Conservation (phyloP, 2,113 vertebrate genomes). For the Sorex araneus region DNA sequence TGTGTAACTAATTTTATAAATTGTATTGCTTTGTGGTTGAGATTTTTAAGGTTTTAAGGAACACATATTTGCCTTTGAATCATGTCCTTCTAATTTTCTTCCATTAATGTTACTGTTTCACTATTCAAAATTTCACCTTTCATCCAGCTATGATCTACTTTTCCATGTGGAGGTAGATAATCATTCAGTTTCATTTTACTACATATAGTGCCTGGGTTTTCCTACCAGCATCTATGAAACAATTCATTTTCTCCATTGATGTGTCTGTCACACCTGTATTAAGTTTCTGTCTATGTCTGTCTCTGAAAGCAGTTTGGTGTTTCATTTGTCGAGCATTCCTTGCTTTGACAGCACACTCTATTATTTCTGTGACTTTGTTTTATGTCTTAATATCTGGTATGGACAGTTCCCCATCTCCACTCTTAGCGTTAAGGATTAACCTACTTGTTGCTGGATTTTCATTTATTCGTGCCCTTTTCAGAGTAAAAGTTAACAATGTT, state of each 20-base stretch:
- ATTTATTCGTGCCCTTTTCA: constrained; percentile 21
- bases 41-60: constrained; percentile 37
- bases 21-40: neutral
- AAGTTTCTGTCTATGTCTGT: neutral
- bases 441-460: constrained; percentile 5
- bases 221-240: neutral
- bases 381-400: neutral
- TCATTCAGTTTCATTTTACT: constrained; percentile 48
- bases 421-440: neutral
- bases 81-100: neutral
- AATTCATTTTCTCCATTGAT: neutral
- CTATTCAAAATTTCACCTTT: constrained; percentile 31
- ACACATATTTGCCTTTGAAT: neutral
- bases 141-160: neutral
- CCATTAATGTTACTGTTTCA: neutral
- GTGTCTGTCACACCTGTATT: neutral
- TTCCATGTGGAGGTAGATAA: neutral
- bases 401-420: neutral
- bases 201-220: neutral
- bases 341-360: neutral
- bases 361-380: constrained; percentile 26
- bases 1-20: constrained; percentile 3
- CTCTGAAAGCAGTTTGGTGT: neutral
- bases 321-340: constrained; percentile 25
- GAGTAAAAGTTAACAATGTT: neutral